Evolutionary conservation across 2,888 invertebrate species (phyloP).

Genomic region (Coenonympha arcania): DNA sequence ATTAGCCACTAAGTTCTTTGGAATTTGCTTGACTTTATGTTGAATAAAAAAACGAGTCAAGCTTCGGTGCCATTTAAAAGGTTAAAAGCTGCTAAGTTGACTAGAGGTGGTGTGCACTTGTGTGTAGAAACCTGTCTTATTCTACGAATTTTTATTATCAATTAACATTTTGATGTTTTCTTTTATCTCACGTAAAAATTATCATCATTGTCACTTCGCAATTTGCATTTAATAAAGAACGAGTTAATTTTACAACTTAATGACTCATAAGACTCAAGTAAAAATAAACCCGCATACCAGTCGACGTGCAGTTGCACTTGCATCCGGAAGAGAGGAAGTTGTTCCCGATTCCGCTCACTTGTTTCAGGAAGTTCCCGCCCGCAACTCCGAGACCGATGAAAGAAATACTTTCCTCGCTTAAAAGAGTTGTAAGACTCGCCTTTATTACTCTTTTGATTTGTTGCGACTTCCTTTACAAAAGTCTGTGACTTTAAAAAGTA

Average conservation of each 20-base stretch:
- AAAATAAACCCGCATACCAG: constrained; percentile 25
- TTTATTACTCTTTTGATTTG: constrained; percentile 52
- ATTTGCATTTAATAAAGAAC: no score
- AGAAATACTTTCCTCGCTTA: constrained; percentile 50
- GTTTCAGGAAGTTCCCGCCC: constrained; percentile 50
- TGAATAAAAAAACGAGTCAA: no score
- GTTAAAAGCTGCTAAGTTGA: no score
- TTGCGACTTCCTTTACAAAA: constrained; percentile 35
- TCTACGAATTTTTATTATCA: no score
- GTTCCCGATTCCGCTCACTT: constrained; percentile 52
- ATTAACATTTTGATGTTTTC: no score
- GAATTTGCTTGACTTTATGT: no score
- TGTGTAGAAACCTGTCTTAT: no score
- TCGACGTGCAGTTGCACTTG: constrained; percentile 36
- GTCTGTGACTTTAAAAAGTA: constrained; percentile 27
- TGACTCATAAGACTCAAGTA: constrained; percentile 17
- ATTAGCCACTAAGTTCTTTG: no score
- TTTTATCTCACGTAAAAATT: no score
- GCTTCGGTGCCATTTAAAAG: no score
- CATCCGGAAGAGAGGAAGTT: constrained; percentile 52
- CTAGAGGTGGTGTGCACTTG: no score
- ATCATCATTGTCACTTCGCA: no score
- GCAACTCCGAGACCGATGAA: constrained; percentile 50
- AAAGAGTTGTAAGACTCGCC: constrained; percentile 38
- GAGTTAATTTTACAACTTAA: not conserved